Evolutionary conservation across 2,113 vertebrate genomes (phyloP), one percentile per base, ranked within the genome.

Genomic region (Bubalus kerabau): DNA sequence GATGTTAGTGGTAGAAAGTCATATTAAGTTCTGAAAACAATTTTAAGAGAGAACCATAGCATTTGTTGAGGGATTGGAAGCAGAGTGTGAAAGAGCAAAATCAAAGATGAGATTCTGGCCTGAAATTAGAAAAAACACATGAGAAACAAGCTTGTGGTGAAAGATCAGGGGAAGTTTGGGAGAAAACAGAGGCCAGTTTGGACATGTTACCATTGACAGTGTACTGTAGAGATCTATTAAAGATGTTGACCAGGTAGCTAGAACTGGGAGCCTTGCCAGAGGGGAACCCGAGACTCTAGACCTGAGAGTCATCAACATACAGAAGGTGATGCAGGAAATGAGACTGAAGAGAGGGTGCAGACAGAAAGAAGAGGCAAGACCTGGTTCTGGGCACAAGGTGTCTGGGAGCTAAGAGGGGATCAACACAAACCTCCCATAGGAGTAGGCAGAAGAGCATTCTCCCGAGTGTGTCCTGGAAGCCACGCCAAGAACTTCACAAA

Each of bases 361-460:
- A 36, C 28, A 88, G 62, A 84, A 54, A 60, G 26, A n/a, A 84
- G 64, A 95, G 14, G 28, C 15, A 52, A 62, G 50, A 19, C 14
- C 24, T 26, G 67, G 3, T 10, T 7, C 91, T 32, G n/a, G 71
- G 30, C 14, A 21, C 7, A 24, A 78, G 12, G 50, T 30, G 13
- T 23, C 56, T 43, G 5, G 64, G 3, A 12, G 24, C 46, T 28
- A 11, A 40, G 46, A 11, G 26, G 52, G 40, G 54, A 43, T n/a
- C 15, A 52, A 24, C 11, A 60, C 57, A 64, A n/a, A 24, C 2
- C n/a, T 40, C 17, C 30, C 48, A n/a, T 15, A 85, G 48, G 5
- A 30, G 5, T 0, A 46, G 15, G 24, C 7, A n/a, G 11, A 36
- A 50, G 19, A 17, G 6, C 2, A 2, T 14, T 40, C 40, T 43